A percentile compares a stretch with the other conserved stretches of the same genome.
Evolutionary conservation across 2,888 invertebrate genomes (phyloP).

Genomic region (Hetaerina titia): DNA sequence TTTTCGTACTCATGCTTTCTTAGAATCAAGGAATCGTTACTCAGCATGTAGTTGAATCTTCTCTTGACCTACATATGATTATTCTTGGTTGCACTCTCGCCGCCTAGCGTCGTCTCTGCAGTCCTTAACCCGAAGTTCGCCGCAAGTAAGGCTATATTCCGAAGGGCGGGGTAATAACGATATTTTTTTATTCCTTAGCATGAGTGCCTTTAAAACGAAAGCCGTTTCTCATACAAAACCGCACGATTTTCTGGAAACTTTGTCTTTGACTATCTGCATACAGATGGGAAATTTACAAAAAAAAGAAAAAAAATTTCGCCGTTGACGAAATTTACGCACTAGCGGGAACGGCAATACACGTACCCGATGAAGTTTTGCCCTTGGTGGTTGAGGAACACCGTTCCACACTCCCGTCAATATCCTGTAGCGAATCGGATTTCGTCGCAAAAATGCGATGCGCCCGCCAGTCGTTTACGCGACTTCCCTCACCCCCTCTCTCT

Average conservation of each 20-base stretch:
- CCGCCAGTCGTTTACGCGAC: background rate
- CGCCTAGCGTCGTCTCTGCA: background rate
- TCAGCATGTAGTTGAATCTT: background rate
- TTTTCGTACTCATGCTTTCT: too few species aligned
- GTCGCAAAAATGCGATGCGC: background rate
- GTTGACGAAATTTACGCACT: conserved; percentile 23
- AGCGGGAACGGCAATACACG: background rate
- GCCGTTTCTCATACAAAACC: background rate
- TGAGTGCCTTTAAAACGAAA: background rate
- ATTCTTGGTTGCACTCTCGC: background rate
- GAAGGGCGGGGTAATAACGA: too few species aligned
- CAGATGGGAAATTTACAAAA: conserved; percentile 16
- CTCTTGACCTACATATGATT: background rate
- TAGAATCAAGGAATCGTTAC: background rate
- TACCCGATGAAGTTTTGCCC: background rate
- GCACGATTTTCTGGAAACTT: background rate
- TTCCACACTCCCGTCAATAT: background rate
- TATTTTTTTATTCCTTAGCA: background rate
- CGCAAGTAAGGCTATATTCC: background rate
- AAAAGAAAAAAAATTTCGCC: background rate
- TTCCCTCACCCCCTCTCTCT: background rate
- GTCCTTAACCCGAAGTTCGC: background rate
- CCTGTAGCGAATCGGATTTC: background rate
- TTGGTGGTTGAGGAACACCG: background rate
- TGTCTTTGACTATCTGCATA: conserved; percentile 16